Evolutionary conservation across 2,888 invertebrate genomes (phyloP), one percentile per base, ranked within the genome.

Genomic region (Melipona beecheii): DNA sequence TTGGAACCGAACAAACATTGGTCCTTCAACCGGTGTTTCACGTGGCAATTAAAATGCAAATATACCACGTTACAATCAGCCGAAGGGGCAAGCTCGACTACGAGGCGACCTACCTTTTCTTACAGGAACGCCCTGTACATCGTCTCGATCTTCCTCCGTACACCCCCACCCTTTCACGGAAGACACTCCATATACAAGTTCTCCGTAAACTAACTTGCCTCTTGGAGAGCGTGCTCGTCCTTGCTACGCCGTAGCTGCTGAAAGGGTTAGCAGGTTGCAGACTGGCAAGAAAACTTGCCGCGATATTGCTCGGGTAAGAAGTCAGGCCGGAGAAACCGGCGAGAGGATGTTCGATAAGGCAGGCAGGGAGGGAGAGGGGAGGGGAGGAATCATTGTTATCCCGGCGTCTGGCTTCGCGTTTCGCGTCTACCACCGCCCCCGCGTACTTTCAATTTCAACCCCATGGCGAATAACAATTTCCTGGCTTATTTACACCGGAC

Each of bases 401-500:
- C 72, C n/a, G 64, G 64, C 60, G 60, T 76, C 76, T 50, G 43
- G 31, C 65, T 60, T 36, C 62, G 56, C 56, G 73, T 64, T 43
- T 64, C 62, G 31, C 19, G 60, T 60, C 62, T 64, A 21, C 62
- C 62, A 4, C 56, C 60, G 36, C 76, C 9, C 43, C 43, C 43
- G n/a, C 50, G 73, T 64, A 71, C 76, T 73, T 82, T 82, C 82
- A 82, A 73, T 83, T 83, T 78, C 73, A 27, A 78, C 43, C 31
- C 19, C 3, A 43, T 43, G 17, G 43, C 78, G 78, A 43, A 72
- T 75, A 78, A 83, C 78, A 84, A 75, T 78, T 73, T 80, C 84
- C 80, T 52, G 84, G 75, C 75, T 83, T 85, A 84, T 84, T 85
- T 85, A 84, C 81, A 81, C 75, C 78, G 68, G 52, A 52, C 70